Evolutionary conservation across 2,888 invertebrate genomes (phyloP), one percentile per base, ranked within the genome.

Genomic region (Helicoverpa assulta): DNA sequence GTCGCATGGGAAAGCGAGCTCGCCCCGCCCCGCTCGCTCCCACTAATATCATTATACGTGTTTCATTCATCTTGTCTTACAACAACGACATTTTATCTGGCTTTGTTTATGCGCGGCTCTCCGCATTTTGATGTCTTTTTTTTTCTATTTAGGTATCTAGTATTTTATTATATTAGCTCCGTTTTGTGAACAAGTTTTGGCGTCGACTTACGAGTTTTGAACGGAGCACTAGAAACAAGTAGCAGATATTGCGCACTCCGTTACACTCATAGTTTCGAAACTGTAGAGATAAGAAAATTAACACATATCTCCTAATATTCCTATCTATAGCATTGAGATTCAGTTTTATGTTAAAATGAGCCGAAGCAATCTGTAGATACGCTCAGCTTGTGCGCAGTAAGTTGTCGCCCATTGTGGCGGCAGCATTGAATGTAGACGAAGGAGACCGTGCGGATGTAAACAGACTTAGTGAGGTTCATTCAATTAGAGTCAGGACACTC

Each of bases 381-480:
- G 69, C 63, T 64, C 62, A 67, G 73, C 55, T 65, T 54, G 64
- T 70, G 73, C 82, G 70, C 69, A 78, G 63, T 73, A 66, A 68
- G 72, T 72, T 65, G 67, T 67, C 55, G 73, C 68, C 70, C 68
- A 70, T 71, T 69, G 72, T 78, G 63, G 67, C 60, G 71, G 70
- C 70, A 70, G 78, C 63, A 68, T 50, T 83, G 77, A 78, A 75
- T 82, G 79, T 80, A 78, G 81, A 79, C 81, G 81, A 76, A 85
- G 84, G 81, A 85, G 89, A 84, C 81, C 84, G 86, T 84, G 82
- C 89, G 90, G 89, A 91, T 91, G 91, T 93, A 91, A 91, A 92
- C 90, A 92, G 89, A 90, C 90, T 91, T 92, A 89, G 91, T 88
- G 87, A 89, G 89, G 89, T 92, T 93, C 93, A 94, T 94, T 94